Evolutionary conservation across 2,113 vertebrate species (phyloP), one percentile per base, ranked within the genome.

Genomic region (Microcebus ravelobensis): DNA sequence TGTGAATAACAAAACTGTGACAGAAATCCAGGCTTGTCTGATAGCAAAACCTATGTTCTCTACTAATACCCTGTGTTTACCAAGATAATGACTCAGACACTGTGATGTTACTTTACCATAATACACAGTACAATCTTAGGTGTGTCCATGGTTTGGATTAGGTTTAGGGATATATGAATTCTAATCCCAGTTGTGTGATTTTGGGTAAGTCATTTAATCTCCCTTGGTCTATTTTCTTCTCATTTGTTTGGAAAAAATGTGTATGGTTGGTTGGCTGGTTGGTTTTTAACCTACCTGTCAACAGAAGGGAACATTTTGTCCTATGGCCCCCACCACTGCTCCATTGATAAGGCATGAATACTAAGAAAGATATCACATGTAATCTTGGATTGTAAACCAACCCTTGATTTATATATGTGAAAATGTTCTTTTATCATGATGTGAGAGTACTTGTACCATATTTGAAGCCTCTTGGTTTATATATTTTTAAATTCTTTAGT

Each of bases 1-100:
- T 94, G n/a, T 95, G 29, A 83, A 36, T 84, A 92, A 68, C 61
- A 82, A 57, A 96, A 34, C 59, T 17, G 34, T 88, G 21, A 57
- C 7, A 85, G 36, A 87, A 77, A 92, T 42, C 2, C 20, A 79
- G 36, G 27, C 21, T 48, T 79, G 55, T 63, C 14, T 63, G n/a
- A 95, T 21, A 48, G 63, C 59, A 96, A 85, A 92, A 86, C 27
- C 27, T 93, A 0, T 52, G 3, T 86, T 92, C n/a, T 95, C 42
- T 93, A 6, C 63, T 90, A 45, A 21, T 89, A 29, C 1, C 17
- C 29, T 63, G 0, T 87, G 6, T 93, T 95, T 93, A 81, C 81
- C 8, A 59, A 55, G 79, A 73, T 92, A 77, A 21, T 95, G 17
- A 89, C 42, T 92, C 8, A 67, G 42, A 42, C 12, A 42, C 8